These are phyloP conservation scores for fruit fly (Drosophila melanogaster) DNA, from an alignment of 1,140 invertebrate genomes.

Conservation along the genomic window Release_6_plus_ISO1_MT NT_033777.3:8806001-8806500, in stretches of 20 bases:
- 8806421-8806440: slow-evolving; percentile 73
- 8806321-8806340: slow-evolving; percentile 21
- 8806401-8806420: slow-evolving; percentile 71
- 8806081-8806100: slow-evolving; percentile 62
- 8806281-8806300: slow-evolving; percentile 1
- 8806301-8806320: slow-evolving; percentile 32
- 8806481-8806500: slow-evolving; percentile 65
- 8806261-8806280: slow-evolving; percentile 2
- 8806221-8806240: slow-evolving; percentile 61
- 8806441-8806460: slow-evolving; percentile 60
- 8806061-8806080: slow-evolving; percentile 64
- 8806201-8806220: slow-evolving; percentile 49
- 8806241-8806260: slow-evolving; percentile 8
- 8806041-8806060: slow-evolving; percentile 40
- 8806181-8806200: slow-evolving; percentile 69
- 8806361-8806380: slow-evolving; percentile 72
- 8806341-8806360: slow-evolving; percentile 30
- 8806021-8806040: slow-evolving; percentile 27
- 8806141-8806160: slow-evolving; percentile 48
- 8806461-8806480: slow-evolving; percentile 63
- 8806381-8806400: slow-evolving; percentile 57
- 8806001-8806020: slow-evolving; percentile 89
- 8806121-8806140: slow-evolving; percentile 37
- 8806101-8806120: slow-evolving; percentile 71
- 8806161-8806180: slow-evolving; percentile 61